Evolutionary conservation across 2,888 invertebrate species (phyloP).

Genomic region (Plebejus argus): DNA sequence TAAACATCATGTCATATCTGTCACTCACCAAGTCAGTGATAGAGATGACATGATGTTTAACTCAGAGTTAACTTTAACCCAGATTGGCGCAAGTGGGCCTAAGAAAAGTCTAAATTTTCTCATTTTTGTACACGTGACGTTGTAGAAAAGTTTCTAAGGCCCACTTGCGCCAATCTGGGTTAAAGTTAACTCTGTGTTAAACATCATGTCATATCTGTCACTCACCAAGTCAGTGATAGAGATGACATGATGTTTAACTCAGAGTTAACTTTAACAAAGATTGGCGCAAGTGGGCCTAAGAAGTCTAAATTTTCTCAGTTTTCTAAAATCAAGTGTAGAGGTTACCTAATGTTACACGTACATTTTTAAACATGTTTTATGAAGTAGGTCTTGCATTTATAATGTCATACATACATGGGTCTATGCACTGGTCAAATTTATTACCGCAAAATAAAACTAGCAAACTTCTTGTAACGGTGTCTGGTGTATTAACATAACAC

Average conservation of each 20-base stretch:
- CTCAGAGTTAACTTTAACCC: too few relatives aligned
- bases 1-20: too few relatives aligned
- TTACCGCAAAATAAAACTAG: slow-evolving; percentile 5
- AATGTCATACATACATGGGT: background rate
- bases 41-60: too few relatives aligned
- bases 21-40: too few relatives aligned
- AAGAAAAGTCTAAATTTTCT: background rate
- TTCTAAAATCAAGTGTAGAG: background rate
- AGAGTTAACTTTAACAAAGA: too few relatives aligned
- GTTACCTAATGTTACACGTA: background rate
- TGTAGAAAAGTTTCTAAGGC: background rate
- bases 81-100: too few relatives aligned
- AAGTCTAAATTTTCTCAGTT: background rate
- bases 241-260: too few relatives aligned
- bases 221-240: too few relatives aligned
- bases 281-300: too few relatives aligned
- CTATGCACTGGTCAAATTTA: slow-evolving; percentile 20
- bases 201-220: too few relatives aligned
- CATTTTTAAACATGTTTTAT: background rate
- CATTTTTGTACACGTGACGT: background rate
- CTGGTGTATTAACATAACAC: slow-evolving; percentile 31
- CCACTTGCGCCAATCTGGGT: too few relatives aligned
- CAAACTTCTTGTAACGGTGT: slow-evolving; percentile 2
- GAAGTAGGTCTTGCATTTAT: background rate
- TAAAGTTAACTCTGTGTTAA: too few relatives aligned